Evolutionary conservation across 2,797 vertebrate genomes (phyloP), one percentile per base, ranked within the genome.

Genomic region (Acrocephalus scirpaceus): DNA sequence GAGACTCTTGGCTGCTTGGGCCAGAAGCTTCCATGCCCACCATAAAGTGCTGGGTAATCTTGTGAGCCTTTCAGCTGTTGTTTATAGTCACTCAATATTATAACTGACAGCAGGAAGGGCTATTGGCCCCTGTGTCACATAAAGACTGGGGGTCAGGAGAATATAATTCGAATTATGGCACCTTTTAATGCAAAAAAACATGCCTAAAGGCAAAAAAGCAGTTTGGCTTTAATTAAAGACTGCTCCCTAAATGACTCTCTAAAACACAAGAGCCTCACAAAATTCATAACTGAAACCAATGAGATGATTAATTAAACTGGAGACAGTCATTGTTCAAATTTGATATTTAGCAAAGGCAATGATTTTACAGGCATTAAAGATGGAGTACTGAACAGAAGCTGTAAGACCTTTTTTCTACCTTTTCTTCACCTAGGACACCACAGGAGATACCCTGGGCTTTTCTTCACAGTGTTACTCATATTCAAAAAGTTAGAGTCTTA

Each of bases 201-300:
- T 75, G 90, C 73, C 94, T 62, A 62, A 86, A 90, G 88, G 92
- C 90, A 92, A 92, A 88, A 81, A 75, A 84, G 61, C 62, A 51
- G 27, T 81, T 88, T 71, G 66, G 40, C 56, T 88, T 92, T 96
- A 94, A 94, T 93, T 95, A 93, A 92, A 71, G 71, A 91, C 77
- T n/a, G 73, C 66, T 93, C 87, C 79, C 92, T 83, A 88, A 94
- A 94, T 92, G 73, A 58, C 77, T 69, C 26, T 50, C 51, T 58
- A n/a, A 96, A 92, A 90, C 75, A 87, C 74, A 87, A 64, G 86
- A 93, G 84, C 72, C 71, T 71, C 91, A 72, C 76, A 88, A 84
- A 94, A 90, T 84, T 86, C 67, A 27, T 94, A 92, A 88, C 73
- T 84, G 71, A 83, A 91, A 64, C 45, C 82, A 88, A 40, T 29